Conservation (phyloP, 2,888 invertebrate species). For the Macropis europaea region DNA sequence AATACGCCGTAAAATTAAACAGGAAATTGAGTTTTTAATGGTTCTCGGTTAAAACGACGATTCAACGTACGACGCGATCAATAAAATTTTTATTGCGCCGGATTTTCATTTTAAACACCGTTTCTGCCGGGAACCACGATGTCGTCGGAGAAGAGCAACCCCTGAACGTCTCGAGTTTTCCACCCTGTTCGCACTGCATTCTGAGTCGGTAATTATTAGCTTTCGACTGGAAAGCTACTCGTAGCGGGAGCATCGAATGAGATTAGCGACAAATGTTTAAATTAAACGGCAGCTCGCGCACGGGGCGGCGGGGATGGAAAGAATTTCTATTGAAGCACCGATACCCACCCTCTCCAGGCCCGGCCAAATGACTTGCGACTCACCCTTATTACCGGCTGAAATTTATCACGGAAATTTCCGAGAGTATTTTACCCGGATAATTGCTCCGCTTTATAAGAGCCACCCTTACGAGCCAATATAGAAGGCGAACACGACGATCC, state of each 20-base stretch:
- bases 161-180: not conserved
- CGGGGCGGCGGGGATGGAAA: constrained; percentile 55
- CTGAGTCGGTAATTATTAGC: constrained; percentile 56
- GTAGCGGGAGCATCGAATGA: constrained; percentile 29
- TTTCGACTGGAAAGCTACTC: constrained; percentile 41
- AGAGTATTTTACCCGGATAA: constrained; percentile 75
- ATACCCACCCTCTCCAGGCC: constrained; percentile 56
- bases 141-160: constrained; percentile 11
- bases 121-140: not conserved
- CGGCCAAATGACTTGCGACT: constrained; percentile 75
- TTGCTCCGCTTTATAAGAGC: constrained; percentile 72
- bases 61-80: not conserved
- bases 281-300: constrained; percentile 45
- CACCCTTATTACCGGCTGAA: constrained; percentile 75
- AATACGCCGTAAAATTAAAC: constrained; percentile 8
- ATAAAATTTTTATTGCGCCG: not conserved
- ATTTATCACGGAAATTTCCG: constrained; percentile 75
- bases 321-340: constrained; percentile 72
- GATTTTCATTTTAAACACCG: constrained; percentile 14
- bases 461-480: constrained; percentile 62
- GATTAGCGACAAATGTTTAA: constrained; percentile 66
- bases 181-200: constrained; percentile 26
- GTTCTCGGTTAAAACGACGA: not conserved
- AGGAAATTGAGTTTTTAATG: constrained; percentile 15
- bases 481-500: constrained; percentile 55